Conservation (phyloP, 2,888 invertebrate species). For the Acholoe squamosa region DNA sequence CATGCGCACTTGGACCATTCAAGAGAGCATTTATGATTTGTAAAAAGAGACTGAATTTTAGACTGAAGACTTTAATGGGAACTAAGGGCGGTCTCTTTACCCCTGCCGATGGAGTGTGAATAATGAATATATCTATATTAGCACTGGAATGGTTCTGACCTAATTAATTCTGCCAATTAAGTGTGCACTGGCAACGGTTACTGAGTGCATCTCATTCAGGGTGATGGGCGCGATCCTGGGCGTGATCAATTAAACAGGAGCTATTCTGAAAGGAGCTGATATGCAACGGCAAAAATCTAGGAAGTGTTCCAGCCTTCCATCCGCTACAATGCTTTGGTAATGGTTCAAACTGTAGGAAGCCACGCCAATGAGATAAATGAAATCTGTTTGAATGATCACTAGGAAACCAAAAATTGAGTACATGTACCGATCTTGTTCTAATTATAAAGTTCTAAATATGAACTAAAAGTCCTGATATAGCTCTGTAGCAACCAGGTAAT, state of each 20-base stretch:
- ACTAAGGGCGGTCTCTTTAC: not conserved
- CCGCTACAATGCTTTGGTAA: not conserved
- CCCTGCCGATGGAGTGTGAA: not conserved
- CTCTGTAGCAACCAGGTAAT: too few species aligned
- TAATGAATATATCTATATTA: slow-evolving; percentile 12
- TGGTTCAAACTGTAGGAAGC: not conserved
- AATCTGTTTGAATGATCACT: too few species aligned
- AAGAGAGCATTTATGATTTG: not conserved
- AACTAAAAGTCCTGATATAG: too few species aligned
- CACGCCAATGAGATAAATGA: not conserved
- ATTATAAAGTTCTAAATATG: too few species aligned
- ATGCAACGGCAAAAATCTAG: not conserved
- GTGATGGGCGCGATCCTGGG: not conserved
- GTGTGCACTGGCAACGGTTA: not conserved
- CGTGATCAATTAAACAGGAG: not conserved
- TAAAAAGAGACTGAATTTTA: not conserved
- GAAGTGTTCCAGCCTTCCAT: not conserved
- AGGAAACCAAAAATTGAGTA: too few species aligned
- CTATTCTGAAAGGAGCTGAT: not conserved
- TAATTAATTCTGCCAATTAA: not conserved
- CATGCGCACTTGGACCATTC: not conserved
- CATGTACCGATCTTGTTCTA: too few species aligned
- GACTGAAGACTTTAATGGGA: not conserved
- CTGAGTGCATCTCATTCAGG: not conserved
- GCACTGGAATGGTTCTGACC: not conserved